These are phyloP conservation scores for Euthynnus affinis DNA, from an alignment of 2,797 vertebrate species.

Conservation along the genomic window DNA sequence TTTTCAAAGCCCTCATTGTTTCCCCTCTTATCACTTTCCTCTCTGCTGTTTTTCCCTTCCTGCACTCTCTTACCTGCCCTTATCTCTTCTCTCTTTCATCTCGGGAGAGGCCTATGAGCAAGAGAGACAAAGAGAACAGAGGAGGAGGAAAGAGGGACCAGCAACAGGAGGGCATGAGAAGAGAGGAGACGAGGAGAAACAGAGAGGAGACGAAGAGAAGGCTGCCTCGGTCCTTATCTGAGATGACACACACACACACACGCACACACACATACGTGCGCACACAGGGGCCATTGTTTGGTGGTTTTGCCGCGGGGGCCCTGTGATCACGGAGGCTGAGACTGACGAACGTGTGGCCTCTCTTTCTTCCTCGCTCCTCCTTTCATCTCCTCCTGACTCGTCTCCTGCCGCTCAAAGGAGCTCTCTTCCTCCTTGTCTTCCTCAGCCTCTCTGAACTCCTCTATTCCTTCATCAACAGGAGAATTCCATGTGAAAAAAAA, in stretches of 20 bases:
- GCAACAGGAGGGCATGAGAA: constrained; percentile 71
- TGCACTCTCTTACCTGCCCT: constrained; percentile 80
- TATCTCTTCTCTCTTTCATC: constrained; percentile 79
- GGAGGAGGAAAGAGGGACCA: constrained; percentile 59
- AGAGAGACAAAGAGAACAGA: constrained; percentile 63
- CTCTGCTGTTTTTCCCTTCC: constrained; percentile 74
- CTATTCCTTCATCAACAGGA: constrained; percentile 37
- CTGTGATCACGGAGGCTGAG: constrained; percentile 83
- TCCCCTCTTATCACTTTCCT: constrained; percentile 78
- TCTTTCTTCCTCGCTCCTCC: constrained; percentile 56
- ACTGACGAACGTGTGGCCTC: constrained; percentile 77
- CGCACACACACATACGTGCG: constrained; percentile 29
- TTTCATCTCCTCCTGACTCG: constrained; percentile 67
- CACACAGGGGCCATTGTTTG: constrained; percentile 79
- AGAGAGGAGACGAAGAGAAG: constrained; percentile 56
- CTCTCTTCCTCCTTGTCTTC: constrained; percentile 54
- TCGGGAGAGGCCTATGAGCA: constrained; percentile 67
- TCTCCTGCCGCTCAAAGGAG: constrained; percentile 56
- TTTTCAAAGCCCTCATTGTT: constrained; percentile 79
- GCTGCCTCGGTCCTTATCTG: constrained; percentile 77
- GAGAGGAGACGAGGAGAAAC: constrained; percentile 56
- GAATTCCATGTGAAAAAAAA: constrained; percentile 17
- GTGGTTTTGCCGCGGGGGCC: constrained; percentile 61
- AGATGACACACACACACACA: constrained; percentile 56
- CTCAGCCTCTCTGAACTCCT: constrained; percentile 23